A percentile compares a stretch with the other conserved stretches of the same genome.
phyloP scores from a whole-genome alignment of 2,797 vertebrate species.

The Sebastes baramenuke region DNA sequence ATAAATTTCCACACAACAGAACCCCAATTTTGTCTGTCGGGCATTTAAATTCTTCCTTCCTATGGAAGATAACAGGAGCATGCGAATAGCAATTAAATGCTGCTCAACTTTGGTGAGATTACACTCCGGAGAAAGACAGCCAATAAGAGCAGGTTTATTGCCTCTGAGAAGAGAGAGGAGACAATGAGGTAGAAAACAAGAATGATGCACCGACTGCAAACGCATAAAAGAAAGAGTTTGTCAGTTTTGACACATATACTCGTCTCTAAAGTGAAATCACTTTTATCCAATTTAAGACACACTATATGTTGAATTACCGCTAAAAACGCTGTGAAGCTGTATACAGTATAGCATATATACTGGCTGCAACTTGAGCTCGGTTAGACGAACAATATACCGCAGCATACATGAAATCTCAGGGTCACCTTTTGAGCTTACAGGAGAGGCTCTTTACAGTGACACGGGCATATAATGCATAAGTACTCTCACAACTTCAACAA shows the following conservation, averaged over 20 bases:
- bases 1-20: conserved; percentile 69
- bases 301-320: background rate
- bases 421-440: background rate
- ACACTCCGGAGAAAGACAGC: conserved; percentile 65
- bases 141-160: conserved; percentile 66
- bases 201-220: conserved; percentile 1
- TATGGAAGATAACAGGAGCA: conserved; percentile 76
- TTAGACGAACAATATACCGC: background rate
- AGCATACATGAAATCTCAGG: background rate
- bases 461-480: background rate
- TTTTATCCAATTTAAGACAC: background rate
- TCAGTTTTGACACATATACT: background rate
- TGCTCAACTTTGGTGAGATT: conserved; percentile 76
- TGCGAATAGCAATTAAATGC: conserved; percentile 79
- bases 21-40: conserved; percentile 71
- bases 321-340: background rate
- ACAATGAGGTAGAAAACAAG: conserved; percentile 47
- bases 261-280: background rate
- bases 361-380: background rate
- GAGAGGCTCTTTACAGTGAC: background rate
- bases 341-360: background rate
- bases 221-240: background rate
- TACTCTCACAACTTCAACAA: background rate
- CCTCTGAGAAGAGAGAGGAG: conserved; percentile 50
- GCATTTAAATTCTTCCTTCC: conserved; percentile 77